These are phyloP conservation scores for Catocala fraxini DNA, from an alignment of 2,888 invertebrate genomes.

Conservation along the genomic window DNA sequence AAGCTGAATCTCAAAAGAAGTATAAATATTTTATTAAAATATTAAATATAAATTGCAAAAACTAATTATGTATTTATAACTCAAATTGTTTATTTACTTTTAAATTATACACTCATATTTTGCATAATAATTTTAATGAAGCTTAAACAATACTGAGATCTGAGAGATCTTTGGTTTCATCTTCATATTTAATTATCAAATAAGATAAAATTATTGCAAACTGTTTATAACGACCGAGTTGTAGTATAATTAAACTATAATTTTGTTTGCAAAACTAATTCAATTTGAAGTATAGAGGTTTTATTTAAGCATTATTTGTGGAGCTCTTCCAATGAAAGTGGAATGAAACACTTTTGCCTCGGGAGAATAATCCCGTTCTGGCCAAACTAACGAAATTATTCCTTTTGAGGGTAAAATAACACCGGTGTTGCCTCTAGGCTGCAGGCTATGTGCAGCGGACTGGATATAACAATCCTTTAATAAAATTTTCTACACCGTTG, in stretches of 20 bases:
- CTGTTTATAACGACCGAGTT: constrained; percentile 1
- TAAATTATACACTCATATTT: too few species aligned
- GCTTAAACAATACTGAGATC: too few species aligned
- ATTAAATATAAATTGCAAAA: too few species aligned
- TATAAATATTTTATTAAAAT: too few species aligned
- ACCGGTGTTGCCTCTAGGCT: constrained; percentile 15
- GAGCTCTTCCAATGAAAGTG: constrained; percentile 16
- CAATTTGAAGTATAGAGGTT: constrained; percentile 20
- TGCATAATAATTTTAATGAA: too few species aligned
- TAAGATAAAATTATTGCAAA: too few species aligned
- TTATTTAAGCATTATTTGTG: constrained; percentile 16
- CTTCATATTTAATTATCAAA: too few species aligned
- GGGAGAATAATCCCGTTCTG: constrained; percentile 31
- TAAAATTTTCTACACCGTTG: constrained; percentile 15
- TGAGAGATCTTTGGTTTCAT: too few species aligned
- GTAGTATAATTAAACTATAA: constrained; percentile 22
- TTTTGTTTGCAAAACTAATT: constrained; percentile 31
- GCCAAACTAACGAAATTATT: constrained; percentile 29
- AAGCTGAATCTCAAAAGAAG: too few species aligned
- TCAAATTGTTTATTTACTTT: too few species aligned
- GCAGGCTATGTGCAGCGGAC: constrained; percentile 5
- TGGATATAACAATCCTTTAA: constrained; percentile 19
- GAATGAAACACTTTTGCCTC: constrained; percentile 19
- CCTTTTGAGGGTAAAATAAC: constrained; percentile 19
- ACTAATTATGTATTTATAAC: too few species aligned